Conservation (phyloP, 2,113 vertebrate species). For the Sphaerodactylus townsendi region DNA sequence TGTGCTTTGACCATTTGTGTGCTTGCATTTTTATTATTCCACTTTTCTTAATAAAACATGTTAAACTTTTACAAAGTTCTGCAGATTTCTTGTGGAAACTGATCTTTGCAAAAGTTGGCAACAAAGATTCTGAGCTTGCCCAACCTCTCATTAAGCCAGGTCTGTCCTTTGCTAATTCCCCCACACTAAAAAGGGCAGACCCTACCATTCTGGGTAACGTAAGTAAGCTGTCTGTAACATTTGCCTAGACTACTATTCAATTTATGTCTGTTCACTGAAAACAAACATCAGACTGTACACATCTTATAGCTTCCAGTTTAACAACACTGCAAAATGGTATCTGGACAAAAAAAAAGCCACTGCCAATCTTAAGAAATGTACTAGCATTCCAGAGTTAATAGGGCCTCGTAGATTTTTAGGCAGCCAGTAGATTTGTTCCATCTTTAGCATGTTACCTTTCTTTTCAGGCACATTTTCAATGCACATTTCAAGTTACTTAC, state of each 20-base stretch:
- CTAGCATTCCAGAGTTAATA: not conserved
- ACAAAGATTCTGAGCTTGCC: no score
- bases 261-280: not conserved
- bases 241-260: not conserved
- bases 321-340: not conserved
- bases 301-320: not conserved
- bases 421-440: not conserved
- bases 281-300: not conserved
- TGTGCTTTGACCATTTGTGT: no score
- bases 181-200: no score
- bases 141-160: no score
- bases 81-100: no score
- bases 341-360: not conserved
- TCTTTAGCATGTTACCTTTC: not conserved
- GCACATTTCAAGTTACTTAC: not conserved
- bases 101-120: no score
- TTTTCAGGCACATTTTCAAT: not conserved
- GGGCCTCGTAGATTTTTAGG: not conserved
- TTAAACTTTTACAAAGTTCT: no score
- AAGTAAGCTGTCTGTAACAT: not conserved
- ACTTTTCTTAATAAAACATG: no score
- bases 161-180: no score
- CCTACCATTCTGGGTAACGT: no score
- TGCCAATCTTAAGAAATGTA: not conserved
- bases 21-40: no score